These are phyloP conservation scores for Canis aureus DNA, from an alignment of 2,113 vertebrate species.

Conservation along the genomic window DNA sequence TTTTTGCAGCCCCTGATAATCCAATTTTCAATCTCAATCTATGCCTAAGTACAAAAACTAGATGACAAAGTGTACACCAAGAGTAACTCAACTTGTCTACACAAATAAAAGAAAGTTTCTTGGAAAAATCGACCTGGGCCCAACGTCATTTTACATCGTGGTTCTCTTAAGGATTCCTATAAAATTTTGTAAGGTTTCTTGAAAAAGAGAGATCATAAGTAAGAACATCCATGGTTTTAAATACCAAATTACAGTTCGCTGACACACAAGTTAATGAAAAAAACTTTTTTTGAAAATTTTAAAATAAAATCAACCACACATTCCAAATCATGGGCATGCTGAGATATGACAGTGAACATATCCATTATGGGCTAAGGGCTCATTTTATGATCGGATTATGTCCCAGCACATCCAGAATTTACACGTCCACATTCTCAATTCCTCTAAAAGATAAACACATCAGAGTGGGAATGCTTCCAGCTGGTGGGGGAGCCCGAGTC, in stretches of 20 bases:
- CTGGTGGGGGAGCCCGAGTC: neutral
- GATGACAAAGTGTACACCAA: neutral
- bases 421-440: neutral
- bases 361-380: neutral
- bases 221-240: neutral
- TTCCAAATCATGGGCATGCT: neutral
- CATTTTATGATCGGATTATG: neutral
- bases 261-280: neutral
- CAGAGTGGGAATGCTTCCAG: neutral
- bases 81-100: neutral
- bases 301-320: neutral
- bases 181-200: neutral
- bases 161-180: neutral
- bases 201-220: neutral
- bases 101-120: neutral
- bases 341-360: neutral
- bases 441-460: neutral
- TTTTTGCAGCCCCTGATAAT: neutral
- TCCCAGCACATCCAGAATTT: neutral
- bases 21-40: conserved; percentile 11
- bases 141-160: neutral
- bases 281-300: neutral
- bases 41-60: neutral
- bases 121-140: neutral
- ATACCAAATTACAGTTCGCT: neutral